These are phyloP conservation scores for Oenanthe oenanthe DNA, from an alignment of 2,113 vertebrate genomes.

Conservation along the genomic window DNA sequence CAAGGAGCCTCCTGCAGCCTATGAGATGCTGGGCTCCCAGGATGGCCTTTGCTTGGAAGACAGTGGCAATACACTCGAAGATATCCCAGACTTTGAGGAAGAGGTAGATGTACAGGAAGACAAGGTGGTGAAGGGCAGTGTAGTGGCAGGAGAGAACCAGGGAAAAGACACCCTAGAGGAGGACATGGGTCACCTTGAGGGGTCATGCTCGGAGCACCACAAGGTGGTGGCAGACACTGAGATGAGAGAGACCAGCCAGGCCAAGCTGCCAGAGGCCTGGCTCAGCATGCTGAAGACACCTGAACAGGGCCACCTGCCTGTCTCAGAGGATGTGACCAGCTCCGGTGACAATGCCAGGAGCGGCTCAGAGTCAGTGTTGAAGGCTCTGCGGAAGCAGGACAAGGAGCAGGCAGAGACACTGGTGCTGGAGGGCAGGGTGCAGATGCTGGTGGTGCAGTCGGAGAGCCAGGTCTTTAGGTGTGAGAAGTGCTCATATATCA, in stretches of 20 bases:
- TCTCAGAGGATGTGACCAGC: background rate
- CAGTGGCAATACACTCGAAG: slow-evolving; percentile 9
- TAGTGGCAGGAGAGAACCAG: background rate
- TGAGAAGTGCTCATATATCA: slow-evolving; percentile 83
- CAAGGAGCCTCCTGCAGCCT: background rate
- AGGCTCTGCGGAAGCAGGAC: slow-evolving; percentile 85
- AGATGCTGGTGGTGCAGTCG: slow-evolving; percentile 88
- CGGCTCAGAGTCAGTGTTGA: slow-evolving; percentile 73
- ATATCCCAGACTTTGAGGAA: slow-evolving; percentile 65
- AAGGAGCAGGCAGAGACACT: slow-evolving; percentile 88
- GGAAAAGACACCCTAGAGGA: background rate
- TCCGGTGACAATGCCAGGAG: background rate
- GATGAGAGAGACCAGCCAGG: background rate
- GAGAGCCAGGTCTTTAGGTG: slow-evolving; percentile 79
- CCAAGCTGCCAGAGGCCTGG: slow-evolving; percentile 17
- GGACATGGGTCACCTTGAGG: background rate
- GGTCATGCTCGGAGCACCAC: background rate
- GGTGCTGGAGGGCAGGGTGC: slow-evolving; percentile 90
- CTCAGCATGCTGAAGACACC: background rate
- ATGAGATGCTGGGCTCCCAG: slow-evolving; percentile 40
- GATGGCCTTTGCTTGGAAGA: slow-evolving; percentile 54
- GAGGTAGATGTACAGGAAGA: background rate
- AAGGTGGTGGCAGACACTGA: background rate
- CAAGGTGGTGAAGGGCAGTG: background rate
- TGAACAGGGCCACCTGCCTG: background rate